phyloP scores from a whole-genome alignment of 2,797 vertebrate species.

The Poecilia gillii region DNA sequence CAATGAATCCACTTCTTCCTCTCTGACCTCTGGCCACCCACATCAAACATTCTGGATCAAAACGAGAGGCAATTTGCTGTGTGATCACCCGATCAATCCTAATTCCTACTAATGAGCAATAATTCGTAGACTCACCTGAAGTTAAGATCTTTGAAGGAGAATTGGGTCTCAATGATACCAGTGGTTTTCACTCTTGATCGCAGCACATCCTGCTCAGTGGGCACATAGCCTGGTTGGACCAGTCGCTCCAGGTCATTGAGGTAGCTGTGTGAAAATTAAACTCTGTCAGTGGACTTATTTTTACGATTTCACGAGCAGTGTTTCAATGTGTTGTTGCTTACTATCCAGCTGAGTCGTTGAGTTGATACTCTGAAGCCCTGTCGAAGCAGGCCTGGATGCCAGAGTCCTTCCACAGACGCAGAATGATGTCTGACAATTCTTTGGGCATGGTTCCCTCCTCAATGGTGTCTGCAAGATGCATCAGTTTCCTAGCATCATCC shows the following conservation, averaged over 20 bases:
- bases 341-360: constrained; percentile 98
- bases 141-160: constrained; percentile 94
- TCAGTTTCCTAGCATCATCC: constrained; percentile 94
- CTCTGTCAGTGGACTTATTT: background rate
- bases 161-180: constrained; percentile 95
- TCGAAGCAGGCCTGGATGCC: constrained; percentile 96
- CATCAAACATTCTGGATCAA: constrained; percentile 93
- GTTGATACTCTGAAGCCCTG: constrained; percentile 95
- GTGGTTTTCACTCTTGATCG: constrained; percentile 98
- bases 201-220: constrained; percentile 96
- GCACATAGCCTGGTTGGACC: constrained; percentile 90
- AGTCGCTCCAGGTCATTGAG: constrained; percentile 92
- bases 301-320: background rate
- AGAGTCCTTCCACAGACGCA: constrained; percentile 92
- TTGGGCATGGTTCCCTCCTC: constrained; percentile 98
- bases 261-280: constrained; percentile 80
- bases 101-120: background rate
- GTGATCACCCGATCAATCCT: background rate
- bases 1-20: constrained; percentile 99
- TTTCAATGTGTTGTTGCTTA: constrained; percentile 65
- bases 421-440: constrained; percentile 93
- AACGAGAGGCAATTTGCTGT: background rate
- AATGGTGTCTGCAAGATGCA: constrained; percentile 95
- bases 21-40: constrained; percentile 96
- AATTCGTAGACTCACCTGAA: constrained; percentile 85